Conservation (phyloP, 2,888 invertebrate genomes). For the Ceramica pisi region DNA sequence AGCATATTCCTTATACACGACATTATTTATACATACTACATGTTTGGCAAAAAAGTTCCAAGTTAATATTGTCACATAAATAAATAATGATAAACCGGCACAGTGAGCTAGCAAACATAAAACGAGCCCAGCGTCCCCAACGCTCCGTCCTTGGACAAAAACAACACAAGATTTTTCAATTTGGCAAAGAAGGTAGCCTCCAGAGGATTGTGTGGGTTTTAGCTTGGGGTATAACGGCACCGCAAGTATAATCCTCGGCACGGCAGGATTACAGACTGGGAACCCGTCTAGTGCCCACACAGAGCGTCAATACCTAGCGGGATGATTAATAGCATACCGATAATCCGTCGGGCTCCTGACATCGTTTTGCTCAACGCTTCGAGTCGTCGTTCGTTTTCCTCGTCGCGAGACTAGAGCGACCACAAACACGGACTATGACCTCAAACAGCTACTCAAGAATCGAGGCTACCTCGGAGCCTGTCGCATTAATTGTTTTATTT, state of each 20-base stretch:
- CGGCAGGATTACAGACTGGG: conserved; percentile 69
- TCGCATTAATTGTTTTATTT: conserved; percentile 54
- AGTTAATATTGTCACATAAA: conserved; percentile 36
- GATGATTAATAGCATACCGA: conserved; percentile 83
- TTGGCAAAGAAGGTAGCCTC: conserved; percentile 64
- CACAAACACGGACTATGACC: conserved; percentile 37
- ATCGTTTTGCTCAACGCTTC: conserved; percentile 72
- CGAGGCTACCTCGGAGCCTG: conserved; percentile 37
- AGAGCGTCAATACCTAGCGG: conserved; percentile 77
- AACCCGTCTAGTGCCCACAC: conserved; percentile 66
- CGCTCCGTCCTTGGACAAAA: conserved; percentile 49
- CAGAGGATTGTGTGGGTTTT: conserved; percentile 54
- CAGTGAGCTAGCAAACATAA: conserved; percentile 38
- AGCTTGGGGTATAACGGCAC: conserved; percentile 51
- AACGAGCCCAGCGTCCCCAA: conserved; percentile 28
- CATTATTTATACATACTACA: not conserved
- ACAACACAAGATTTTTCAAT: conserved; percentile 69
- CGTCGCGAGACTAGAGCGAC: conserved; percentile 40
- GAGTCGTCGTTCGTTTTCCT: conserved; percentile 48
- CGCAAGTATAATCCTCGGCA: conserved; percentile 71
- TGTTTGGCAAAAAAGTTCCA: conserved; percentile 1
- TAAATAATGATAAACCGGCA: conserved; percentile 45
- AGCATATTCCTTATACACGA: not conserved
- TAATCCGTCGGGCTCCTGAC: conserved; percentile 77
- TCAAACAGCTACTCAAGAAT: conserved; percentile 19